Percentiles rank a stretch among this genome's conserved stretches.
phyloP scores from a whole-genome alignment of 2,113 vertebrate genomes.

The Cochlearius cochlearius region DNA sequence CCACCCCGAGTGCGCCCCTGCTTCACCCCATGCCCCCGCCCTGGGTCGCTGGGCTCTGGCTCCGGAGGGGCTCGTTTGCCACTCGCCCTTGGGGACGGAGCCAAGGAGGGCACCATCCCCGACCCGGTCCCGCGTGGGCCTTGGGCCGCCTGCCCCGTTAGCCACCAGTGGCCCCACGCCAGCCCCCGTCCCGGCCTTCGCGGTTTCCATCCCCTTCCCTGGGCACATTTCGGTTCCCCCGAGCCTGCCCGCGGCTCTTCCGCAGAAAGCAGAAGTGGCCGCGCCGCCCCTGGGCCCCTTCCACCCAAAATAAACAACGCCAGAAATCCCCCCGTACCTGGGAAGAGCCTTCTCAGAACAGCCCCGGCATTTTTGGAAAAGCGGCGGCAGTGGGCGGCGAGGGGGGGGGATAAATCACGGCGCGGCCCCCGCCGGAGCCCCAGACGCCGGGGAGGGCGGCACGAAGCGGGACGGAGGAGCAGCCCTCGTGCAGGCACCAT shows the following conservation, averaged over 20 bases:
- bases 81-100: too few species aligned
- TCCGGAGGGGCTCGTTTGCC: too few species aligned
- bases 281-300: too few species aligned
- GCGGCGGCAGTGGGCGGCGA: fast-evolving
- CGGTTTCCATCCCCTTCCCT: background rate
- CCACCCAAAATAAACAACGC: fast-evolving
- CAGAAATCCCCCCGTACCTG: background rate
- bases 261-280: too few species aligned
- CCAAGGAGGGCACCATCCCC: too few species aligned
- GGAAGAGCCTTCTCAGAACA: background rate
- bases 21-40: too few species aligned
- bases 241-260: background rate
- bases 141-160: too few species aligned
- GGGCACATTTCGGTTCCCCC: background rate
- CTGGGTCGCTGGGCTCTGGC: too few species aligned
- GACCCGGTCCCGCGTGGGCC: too few species aligned
- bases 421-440: fast-evolving
- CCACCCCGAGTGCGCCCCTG: too few species aligned
- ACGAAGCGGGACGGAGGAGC: background rate
- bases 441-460: fast-evolving
- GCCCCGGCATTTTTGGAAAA: fast-evolving
- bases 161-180: too few species aligned
- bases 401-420: background rate
- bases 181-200: too few species aligned
- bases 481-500: background rate